Conservation (phyloP, 1,140 invertebrate species). For the Laupala kohalensis region DNA sequence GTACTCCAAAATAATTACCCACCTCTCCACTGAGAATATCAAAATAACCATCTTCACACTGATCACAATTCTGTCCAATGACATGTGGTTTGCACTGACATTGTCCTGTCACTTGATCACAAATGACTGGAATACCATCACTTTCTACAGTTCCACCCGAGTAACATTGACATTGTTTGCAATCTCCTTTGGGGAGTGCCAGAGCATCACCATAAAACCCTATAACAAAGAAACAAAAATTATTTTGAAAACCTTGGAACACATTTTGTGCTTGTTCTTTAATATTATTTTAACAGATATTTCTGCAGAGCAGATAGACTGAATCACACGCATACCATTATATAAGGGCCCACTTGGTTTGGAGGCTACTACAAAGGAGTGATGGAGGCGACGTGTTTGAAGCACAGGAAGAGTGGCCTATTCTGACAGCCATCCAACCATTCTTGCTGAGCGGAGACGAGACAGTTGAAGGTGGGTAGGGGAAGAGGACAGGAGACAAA, state of each 20-base stretch:
- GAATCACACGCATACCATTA: no score
- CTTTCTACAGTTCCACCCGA: conserved; percentile 58
- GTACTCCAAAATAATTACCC: conserved; percentile 12
- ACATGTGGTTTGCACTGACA: conserved; percentile 82
- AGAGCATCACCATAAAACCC: conserved; percentile 80
- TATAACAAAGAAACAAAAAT: conserved; percentile 22
- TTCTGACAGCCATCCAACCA: no score
- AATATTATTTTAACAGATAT: background rate
- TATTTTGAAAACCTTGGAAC: background rate
- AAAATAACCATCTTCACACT: conserved; percentile 73
- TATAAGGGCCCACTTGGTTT: no score
- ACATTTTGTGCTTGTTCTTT: background rate
- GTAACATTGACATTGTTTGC: conserved; percentile 76
- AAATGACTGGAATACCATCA: conserved; percentile 49
- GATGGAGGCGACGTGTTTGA: no score
- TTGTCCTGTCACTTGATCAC: conserved; percentile 67
- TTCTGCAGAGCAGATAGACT: no score
- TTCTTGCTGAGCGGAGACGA: no score
- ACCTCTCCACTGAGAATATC: conserved; percentile 65
- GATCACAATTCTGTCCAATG: conserved; percentile 74
- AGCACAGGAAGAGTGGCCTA: no score
- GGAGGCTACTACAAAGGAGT: no score
- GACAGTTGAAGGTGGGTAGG: no score
- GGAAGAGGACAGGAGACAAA: no score
- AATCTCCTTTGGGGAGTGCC: conserved; percentile 77